Evolutionary conservation across 2,888 invertebrate species (phyloP).

Genomic region (Rhyacophila evoluta): DNA sequence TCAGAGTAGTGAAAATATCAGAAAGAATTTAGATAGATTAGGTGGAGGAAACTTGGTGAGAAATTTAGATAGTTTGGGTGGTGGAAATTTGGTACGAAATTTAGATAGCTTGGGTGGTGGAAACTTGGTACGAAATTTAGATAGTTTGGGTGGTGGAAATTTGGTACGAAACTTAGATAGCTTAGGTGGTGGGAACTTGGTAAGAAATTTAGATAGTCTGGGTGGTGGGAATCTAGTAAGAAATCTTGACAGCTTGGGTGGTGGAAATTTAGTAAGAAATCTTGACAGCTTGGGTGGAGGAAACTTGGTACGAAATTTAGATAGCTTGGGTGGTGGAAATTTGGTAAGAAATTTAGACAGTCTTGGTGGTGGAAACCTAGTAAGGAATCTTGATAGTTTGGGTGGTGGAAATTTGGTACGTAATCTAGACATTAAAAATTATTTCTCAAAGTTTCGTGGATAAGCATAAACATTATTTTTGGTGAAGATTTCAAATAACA

Average conservation of each 20-base stretch:
- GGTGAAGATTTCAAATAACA: neutral
- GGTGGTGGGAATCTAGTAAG: constrained; percentile 65
- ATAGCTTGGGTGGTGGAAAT: constrained; percentile 53
- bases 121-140: constrained; percentile 60
- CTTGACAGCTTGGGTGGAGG: constrained; percentile 65
- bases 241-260: constrained; percentile 55
- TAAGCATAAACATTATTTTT: neutral
- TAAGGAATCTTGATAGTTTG: constrained; percentile 57
- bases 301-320: constrained; percentile 61
- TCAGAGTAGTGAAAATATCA: constrained; percentile 57
- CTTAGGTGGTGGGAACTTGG: constrained; percentile 54
- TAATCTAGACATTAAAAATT: neutral
- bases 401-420: constrained; percentile 56
- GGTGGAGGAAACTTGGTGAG: constrained; percentile 63
- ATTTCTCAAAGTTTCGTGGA: neutral
- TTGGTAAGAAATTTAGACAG: constrained; percentile 61
- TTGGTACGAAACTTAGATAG: constrained; percentile 59
- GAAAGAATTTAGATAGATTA: constrained; percentile 53
- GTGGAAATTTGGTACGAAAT: constrained; percentile 61
- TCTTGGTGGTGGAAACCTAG: constrained; percentile 63
- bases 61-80: constrained; percentile 66
- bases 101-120: constrained; percentile 64
- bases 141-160: constrained; percentile 66
- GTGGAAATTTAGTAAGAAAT: constrained; percentile 56
- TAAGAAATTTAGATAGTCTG: constrained; percentile 61